Base-by-base conservation (phyloP, 2,113 vertebrate genomes). In the Epinephelus lanceolatus region DNA sequence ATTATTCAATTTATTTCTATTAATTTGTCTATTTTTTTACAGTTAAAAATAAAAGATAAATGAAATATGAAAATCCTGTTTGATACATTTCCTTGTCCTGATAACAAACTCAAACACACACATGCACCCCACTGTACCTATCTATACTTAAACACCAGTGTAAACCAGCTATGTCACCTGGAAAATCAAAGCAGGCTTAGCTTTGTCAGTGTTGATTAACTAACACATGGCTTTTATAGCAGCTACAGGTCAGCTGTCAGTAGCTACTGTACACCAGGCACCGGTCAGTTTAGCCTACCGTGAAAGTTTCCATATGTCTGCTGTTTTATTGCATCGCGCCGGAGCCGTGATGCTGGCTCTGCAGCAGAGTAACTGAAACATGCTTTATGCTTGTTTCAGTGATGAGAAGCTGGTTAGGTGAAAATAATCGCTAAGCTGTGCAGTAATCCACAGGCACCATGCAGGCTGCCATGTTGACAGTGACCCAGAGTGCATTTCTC, bases 331-430 rank as follows among this genome's bases (percentile, higher is more conserved):
- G 47, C 84, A 87, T 10, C 85, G 82, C 17, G 86, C 74, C 1
- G 88, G 80, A 53, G 81, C 78, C 19, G 70, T 23, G 21, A 84
- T 67, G 51, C 55, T 82, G 45, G 76, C 47, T 84, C 88, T 89
- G 60, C 89, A 93, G 23, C 92, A 93, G 33, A 95, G 78, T 21
- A 95, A 63, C 23, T 89, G 89, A 85, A 94, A 86, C 95, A 95
- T 95, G 11, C 79, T 88, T 57, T 37, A 33, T n/a, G 23, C 10
- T 23, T 60, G 12, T 71, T 86, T 68, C 37, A 42, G 11, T 2
- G 6, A 66, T 1, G 78, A 57, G 18, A 51, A 68, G 0, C 59
- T 51, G 13, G 45, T 73, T 23, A 51, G 18, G 30, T 61, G 6
- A 13, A 71, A 74, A 25, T 63, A 74, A 49, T 60, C 49, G 14